A percentile compares a stretch with the other conserved stretches of the same genome.
Conservation (phyloP, 2,888 invertebrate genomes). For the Dryocosmus kuriphilus region DNA sequence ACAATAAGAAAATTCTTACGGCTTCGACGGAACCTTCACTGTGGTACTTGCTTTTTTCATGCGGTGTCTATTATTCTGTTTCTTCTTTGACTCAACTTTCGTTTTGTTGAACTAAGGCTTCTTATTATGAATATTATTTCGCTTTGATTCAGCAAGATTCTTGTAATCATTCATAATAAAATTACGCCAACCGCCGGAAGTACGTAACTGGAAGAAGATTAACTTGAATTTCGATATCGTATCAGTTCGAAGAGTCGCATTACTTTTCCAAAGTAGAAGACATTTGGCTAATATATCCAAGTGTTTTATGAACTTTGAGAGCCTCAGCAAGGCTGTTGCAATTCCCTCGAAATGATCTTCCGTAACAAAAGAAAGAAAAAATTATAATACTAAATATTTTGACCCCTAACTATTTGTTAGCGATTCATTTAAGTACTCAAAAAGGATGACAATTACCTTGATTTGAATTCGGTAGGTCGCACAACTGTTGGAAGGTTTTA, state of each 20-base stretch:
- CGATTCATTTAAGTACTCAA: too few relatives aligned
- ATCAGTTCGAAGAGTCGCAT: conserved; percentile 52
- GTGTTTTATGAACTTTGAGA: conserved; percentile 60
- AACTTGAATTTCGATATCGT: conserved; percentile 62
- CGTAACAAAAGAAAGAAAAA: conserved; percentile 61
- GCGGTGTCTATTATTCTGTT: too few relatives aligned
- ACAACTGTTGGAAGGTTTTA: conserved; percentile 64
- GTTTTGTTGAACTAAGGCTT: background rate
- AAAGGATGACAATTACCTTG: conserved; percentile 59
- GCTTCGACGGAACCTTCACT: background rate
- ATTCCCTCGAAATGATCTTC: conserved; percentile 70
- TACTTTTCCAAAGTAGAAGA: conserved; percentile 67
- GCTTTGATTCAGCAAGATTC: background rate
- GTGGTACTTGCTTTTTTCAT: background rate
- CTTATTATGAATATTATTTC: background rate
- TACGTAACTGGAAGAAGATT: conserved; percentile 58
- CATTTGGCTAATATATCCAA: conserved; percentile 56
- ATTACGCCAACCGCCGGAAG: conserved; percentile 59
- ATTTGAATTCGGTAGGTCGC: conserved; percentile 62
- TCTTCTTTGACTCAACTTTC: background rate
- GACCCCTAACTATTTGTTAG: too few relatives aligned
- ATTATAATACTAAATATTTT: background rate
- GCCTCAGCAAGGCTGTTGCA: conserved; percentile 67
- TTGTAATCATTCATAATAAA: conserved; percentile 53
- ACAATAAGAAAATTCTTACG: background rate